Evolutionary conservation across 2,797 vertebrate genomes (phyloP).

Genomic region (Alcedo atthis): DNA sequence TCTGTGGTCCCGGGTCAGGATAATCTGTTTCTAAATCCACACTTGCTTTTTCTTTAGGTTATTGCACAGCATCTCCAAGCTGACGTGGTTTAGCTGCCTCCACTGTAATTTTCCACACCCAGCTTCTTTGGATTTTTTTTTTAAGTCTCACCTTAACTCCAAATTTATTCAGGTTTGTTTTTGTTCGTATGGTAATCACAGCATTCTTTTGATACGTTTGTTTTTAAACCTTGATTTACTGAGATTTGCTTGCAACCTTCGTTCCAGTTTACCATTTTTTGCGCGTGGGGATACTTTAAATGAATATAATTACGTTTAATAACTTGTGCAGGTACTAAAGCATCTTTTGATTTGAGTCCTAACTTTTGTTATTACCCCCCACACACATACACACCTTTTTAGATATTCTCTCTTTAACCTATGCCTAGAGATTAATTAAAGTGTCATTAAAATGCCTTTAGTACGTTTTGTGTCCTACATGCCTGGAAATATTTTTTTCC

Average conservation of each 20-base stretch:
- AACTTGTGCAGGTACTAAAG: constrained; percentile 53
- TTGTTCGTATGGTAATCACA: constrained; percentile 26
- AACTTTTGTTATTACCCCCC: constrained; percentile 49
- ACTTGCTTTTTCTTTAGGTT: not conserved
- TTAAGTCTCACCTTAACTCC: constrained; percentile 47
- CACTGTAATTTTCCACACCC: constrained; percentile 42
- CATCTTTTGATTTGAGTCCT: constrained; percentile 67
- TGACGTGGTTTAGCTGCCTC: not conserved
- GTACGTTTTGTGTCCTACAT: constrained; percentile 62
- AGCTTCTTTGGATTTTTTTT: constrained; percentile 18
- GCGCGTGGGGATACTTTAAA: constrained; percentile 59
- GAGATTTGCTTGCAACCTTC: constrained; percentile 40
- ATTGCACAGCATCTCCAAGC: not conserved
- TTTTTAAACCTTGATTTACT: constrained; percentile 39
- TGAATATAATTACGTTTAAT: constrained; percentile 72
- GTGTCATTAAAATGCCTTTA: constrained; percentile 69
- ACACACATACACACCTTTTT: constrained; percentile 60
- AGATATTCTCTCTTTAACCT: constrained; percentile 56
- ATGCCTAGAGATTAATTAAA: constrained; percentile 68
- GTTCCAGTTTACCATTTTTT: constrained; percentile 47
- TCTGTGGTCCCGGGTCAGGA: constrained; percentile 5
- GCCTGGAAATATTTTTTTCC: constrained; percentile 66
- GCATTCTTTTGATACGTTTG: constrained; percentile 39
- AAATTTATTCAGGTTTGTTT: constrained; percentile 37
- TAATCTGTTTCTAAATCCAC: constrained; percentile 13